Conservation (phyloP, 1,140 invertebrate genomes). For the Vanessa atalanta region DNA sequence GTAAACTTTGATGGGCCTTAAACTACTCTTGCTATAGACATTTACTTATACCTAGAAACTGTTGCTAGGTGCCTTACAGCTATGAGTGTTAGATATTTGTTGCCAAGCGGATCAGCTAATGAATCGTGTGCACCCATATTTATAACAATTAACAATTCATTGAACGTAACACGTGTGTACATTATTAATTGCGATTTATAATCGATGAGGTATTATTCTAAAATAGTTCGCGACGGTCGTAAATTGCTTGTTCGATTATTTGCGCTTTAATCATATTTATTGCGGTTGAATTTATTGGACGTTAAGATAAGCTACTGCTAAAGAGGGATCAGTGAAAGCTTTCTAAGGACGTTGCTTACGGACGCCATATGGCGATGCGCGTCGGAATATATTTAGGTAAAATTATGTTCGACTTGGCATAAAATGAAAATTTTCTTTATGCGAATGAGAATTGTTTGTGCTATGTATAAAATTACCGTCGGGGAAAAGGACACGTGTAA, state of each 20-base stretch:
- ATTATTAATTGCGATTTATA: conserved; percentile 34
- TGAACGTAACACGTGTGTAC: conserved; percentile 15
- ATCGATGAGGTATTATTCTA: conserved; percentile 25
- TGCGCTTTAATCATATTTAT: conserved; percentile 43
- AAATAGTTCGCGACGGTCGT: conserved; percentile 39
- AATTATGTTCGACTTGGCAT: conserved; percentile 3
- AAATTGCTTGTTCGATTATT: conserved; percentile 36
- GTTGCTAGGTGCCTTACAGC: conserved; percentile 17
- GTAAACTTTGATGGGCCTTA: conserved; percentile 47
- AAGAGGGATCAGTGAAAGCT: conserved; percentile 37
- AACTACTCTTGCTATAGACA: conserved; percentile 20
- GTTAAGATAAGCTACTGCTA: conserved; percentile 46
- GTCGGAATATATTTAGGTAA: conserved; percentile 24
- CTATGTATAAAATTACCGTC: background rate
- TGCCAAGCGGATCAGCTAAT: conserved; percentile 18
- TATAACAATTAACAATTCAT: conserved; percentile 12
- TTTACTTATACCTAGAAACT: background rate
- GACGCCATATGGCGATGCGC: conserved; percentile 31
- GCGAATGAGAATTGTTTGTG: background rate
- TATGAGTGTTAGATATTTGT: conserved; percentile 27
- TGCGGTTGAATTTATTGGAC: conserved; percentile 47
- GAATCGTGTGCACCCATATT: conserved; percentile 1
- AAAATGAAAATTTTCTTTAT: conserved; percentile 11
- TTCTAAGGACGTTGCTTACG: conserved; percentile 26
- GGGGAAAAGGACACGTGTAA: background rate